These are phyloP conservation scores for Apogon talboti DNA, from an alignment of 2,797 vertebrate genomes.

Conservation along the genomic window DNA sequence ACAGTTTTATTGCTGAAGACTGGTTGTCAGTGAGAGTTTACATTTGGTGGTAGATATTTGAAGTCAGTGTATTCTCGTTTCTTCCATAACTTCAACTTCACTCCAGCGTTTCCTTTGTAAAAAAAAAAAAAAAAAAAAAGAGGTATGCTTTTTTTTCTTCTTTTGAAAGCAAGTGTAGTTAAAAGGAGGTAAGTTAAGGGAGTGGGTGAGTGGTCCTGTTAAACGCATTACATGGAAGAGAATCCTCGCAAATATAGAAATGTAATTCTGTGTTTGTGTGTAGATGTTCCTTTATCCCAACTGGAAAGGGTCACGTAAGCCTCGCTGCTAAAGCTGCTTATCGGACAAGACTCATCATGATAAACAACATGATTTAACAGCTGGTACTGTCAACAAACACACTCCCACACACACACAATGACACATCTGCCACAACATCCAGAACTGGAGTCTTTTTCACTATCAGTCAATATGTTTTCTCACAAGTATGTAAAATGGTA, in stretches of 20 bases:
- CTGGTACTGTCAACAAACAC: conserved; percentile 44
- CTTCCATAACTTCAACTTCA: no score
- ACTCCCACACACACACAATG: conserved; percentile 16
- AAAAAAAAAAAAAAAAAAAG: no score
- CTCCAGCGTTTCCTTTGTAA: no score
- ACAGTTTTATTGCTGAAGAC: no score
- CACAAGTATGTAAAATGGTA: no score
- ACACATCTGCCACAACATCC: neutral
- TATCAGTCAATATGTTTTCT: conserved; percentile 50
- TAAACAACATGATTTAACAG: conserved; percentile 54
- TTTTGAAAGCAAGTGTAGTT: no score
- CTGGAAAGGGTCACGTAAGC: conserved; percentile 36
- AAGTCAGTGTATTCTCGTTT: no score
- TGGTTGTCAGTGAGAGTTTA: no score
- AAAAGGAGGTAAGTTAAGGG: neutral
- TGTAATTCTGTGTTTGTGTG: conserved; percentile 1
- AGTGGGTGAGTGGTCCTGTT: neutral
- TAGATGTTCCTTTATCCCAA: neutral
- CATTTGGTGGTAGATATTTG: no score
- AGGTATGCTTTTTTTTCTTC: no score
- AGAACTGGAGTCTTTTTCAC: conserved; percentile 12
- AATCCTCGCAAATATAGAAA: neutral
- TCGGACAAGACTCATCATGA: conserved; percentile 45
- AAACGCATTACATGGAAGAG: no score
- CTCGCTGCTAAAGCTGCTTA: conserved; percentile 57